Percentiles rank a stretch among this genome's conserved stretches.
Evolutionary conservation across 2,113 vertebrate species (phyloP).

Genomic region (Harpagus bidentatus): DNA sequence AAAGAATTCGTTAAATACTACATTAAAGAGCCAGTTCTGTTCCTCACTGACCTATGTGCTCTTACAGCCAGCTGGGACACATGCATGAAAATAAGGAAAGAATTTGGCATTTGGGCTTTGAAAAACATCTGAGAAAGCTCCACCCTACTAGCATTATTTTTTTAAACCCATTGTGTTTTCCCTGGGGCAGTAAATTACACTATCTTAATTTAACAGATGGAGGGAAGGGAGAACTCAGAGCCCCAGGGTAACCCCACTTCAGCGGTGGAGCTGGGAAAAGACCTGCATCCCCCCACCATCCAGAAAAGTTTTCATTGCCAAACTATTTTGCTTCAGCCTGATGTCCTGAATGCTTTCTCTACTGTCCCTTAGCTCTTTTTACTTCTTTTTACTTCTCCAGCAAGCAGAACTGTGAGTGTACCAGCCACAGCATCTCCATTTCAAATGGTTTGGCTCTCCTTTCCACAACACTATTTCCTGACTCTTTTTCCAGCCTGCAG

Average conservation of each 20-base stretch:
- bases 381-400: not conserved
- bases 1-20: not conserved
- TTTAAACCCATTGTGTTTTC: not conserved
- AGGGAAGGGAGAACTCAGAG: not conserved
- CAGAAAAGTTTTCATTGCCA: not conserved
- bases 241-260: not conserved
- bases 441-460: not conserved
- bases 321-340: not conserved
- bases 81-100: not conserved
- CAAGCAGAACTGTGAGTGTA: not conserved
- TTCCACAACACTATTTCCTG: slow-evolving; percentile 16
- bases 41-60: not conserved
- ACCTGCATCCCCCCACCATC: not conserved
- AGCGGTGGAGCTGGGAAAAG: not conserved
- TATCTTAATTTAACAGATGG: not conserved
- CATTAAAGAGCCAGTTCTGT: not conserved
- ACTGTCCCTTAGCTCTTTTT: not conserved
- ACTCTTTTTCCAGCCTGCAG: slow-evolving; percentile 6
- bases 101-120: slow-evolving; percentile 16
- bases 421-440: not conserved
- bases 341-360: not conserved
- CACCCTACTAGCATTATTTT: not conserved
- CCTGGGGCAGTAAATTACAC: not conserved
- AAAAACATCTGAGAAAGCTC: slow-evolving; percentile 22
- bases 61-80: not conserved